phyloP scores from a whole-genome alignment of 2,888 invertebrate species.

The Philaethria dido region DNA sequence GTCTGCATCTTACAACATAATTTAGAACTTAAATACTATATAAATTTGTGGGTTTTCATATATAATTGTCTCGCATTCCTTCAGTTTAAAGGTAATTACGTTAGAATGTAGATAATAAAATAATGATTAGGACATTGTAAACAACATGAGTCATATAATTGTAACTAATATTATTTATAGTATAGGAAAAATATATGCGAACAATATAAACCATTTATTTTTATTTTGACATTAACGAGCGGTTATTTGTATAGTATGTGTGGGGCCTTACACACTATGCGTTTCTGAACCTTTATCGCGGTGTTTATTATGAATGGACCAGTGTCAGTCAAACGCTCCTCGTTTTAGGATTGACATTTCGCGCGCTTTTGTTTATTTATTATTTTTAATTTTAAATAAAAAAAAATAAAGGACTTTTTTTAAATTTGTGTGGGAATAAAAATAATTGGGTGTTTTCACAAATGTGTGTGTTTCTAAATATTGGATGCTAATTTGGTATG shows the following conservation, averaged over 20 bases:
- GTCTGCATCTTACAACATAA: too few species aligned
- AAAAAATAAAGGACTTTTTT: too few species aligned
- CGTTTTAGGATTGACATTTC: slow-evolving; percentile 45
- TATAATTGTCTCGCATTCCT: not conserved
- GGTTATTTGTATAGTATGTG: slow-evolving; percentile 33
- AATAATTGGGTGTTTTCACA: too few species aligned
- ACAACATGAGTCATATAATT: slow-evolving; percentile 12
- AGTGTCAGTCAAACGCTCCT: slow-evolving; percentile 47
- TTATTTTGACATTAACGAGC: slow-evolving; percentile 4
- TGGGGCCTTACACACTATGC: slow-evolving; percentile 44
- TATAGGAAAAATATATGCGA: not conserved
- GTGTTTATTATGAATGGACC: slow-evolving; percentile 50
- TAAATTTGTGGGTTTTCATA: too few species aligned
- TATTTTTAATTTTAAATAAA: slow-evolving; percentile 23
- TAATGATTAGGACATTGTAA: slow-evolving; percentile 20
- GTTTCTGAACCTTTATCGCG: slow-evolving; percentile 49
- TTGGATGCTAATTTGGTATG: slow-evolving; percentile 26
- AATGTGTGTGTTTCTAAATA: not conserved
- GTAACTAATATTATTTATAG: not conserved
- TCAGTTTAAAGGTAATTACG: not conserved
- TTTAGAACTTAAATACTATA: too few species aligned
- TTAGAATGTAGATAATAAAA: slow-evolving; percentile 21
- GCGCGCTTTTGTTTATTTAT: slow-evolving; percentile 37
- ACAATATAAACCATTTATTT: not conserved
- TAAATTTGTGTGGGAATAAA: not conserved